Percentiles rank a stretch among this genome's conserved stretches.
These are phyloP conservation scores for Erythrolamprus reginae DNA, from an alignment of 2,113 vertebrate genomes.

Conservation along the genomic window DNA sequence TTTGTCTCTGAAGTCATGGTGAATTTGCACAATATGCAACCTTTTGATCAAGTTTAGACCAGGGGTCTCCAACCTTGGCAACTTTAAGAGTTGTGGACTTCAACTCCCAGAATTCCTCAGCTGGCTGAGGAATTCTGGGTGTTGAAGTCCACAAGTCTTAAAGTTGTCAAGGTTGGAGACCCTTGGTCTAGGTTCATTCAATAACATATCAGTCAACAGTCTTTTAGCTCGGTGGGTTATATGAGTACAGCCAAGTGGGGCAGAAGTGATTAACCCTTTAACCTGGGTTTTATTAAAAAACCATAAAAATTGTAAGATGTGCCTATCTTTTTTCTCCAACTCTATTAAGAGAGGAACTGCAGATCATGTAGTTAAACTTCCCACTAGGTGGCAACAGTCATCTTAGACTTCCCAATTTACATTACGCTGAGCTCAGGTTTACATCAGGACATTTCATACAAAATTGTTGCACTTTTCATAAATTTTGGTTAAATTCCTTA, in stretches of 20 bases:
- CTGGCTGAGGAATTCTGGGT: too few species aligned
- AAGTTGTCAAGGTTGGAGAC: too few species aligned
- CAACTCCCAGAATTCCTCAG: too few species aligned
- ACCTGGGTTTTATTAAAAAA: not conserved
- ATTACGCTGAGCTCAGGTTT: not conserved
- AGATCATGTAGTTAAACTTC: not conserved
- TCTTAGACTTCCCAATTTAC: not conserved
- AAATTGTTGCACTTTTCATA: not conserved
- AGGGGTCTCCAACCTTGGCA: too few species aligned
- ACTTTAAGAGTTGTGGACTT: too few species aligned
- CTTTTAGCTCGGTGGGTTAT: not conserved
- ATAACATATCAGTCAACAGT: not conserved
- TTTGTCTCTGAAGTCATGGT: not conserved
- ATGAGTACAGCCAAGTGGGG: not conserved
- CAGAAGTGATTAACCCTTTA: not conserved
- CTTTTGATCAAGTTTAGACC: not conserved
- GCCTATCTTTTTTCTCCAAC: not conserved
- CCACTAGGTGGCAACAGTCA: slow-evolving; percentile 15
- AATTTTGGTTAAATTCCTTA: not conserved
- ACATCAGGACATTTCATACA: not conserved
- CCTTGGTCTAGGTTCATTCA: not conserved
- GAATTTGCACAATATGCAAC: not conserved
- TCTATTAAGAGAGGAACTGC: not conserved
- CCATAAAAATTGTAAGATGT: not conserved
- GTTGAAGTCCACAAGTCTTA: too few species aligned